A percentile compares a stretch with the other conserved stretches of the same genome.
These are phyloP conservation scores for Micromesistius poutassou DNA, from an alignment of 2,797 vertebrate genomes.

Conservation along the genomic window DNA sequence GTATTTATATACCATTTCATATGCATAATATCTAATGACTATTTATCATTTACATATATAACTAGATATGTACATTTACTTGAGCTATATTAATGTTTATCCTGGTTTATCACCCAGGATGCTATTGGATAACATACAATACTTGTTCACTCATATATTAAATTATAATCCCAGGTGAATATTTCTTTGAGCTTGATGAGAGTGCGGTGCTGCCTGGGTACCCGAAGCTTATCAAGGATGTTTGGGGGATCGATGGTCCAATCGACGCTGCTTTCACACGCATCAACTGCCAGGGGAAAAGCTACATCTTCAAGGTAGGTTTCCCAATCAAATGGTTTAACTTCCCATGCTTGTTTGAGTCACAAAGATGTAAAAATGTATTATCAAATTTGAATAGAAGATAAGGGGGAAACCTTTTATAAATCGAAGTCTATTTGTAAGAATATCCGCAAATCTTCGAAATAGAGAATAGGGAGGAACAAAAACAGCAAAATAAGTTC, in stretches of 20 bases:
- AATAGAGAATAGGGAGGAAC: not conserved
- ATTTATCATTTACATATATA: too few species aligned
- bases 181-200: conserved; percentile 91
- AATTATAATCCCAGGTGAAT: conserved; percentile 71
- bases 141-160: not conserved
- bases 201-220: conserved; percentile 79
- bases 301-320: conserved; percentile 91
- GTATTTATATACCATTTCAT: not conserved
- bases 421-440: not conserved
- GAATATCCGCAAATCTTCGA: not conserved
- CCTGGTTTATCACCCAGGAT: not conserved
- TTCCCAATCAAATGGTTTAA: not conserved
- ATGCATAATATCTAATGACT: not conserved
- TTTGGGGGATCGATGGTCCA: conserved; percentile 91
- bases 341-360: not conserved
- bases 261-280: conserved; percentile 93
- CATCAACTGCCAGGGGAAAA: conserved; percentile 94
- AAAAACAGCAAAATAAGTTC: not conserved
- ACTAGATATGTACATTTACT: not conserved
- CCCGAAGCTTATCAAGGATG: conserved; percentile 87
- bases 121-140: not conserved
- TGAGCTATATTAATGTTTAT: not conserved
- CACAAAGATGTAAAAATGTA: not conserved
- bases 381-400: not conserved
- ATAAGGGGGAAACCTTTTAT: not conserved